Evolutionary conservation across 2,113 vertebrate species (phyloP).

Genomic region (Hystrix brachyura): DNA sequence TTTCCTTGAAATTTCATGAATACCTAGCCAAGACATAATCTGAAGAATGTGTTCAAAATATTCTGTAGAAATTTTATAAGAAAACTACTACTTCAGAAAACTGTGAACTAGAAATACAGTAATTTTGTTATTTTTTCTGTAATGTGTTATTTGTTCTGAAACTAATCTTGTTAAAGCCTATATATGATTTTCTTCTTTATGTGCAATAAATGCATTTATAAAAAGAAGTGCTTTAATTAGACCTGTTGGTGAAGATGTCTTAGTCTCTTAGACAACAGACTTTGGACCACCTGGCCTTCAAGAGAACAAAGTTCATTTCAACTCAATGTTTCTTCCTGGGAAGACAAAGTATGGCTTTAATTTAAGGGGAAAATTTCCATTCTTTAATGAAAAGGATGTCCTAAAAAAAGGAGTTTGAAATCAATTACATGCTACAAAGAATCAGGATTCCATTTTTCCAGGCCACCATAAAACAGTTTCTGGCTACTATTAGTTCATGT

Average conservation of each 20-base stretch:
- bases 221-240: conserved; percentile 69
- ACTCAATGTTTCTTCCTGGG: conserved; percentile 76
- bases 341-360: conserved; percentile 75
- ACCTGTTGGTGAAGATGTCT: conserved; percentile 76
- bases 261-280: conserved; percentile 72
- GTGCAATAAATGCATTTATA: conserved; percentile 80
- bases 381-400: conserved; percentile 70
- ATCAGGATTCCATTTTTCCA: conserved; percentile 71
- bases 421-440: conserved; percentile 78
- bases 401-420: conserved; percentile 81
- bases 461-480: background rate
- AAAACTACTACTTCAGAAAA: conserved; percentile 90
- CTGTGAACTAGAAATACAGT: conserved; percentile 92
- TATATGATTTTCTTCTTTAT: conserved; percentile 80
- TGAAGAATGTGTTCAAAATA: conserved; percentile 90
- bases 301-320: conserved; percentile 81
- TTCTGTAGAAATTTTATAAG: conserved; percentile 91
- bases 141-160: conserved; percentile 88
- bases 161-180: conserved; percentile 84
- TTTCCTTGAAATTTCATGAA: conserved; percentile 88
- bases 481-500: background rate
- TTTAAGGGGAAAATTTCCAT: conserved; percentile 81
- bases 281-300: conserved; percentile 80
- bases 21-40: conserved; percentile 87
- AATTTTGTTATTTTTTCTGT: conserved; percentile 91